A percentile compares a stretch with the other conserved stretches of the same genome.
These are phyloP conservation scores for Donacobius atricapilla DNA, from an alignment of 2,113 vertebrate genomes.

Conservation along the genomic window DNA sequence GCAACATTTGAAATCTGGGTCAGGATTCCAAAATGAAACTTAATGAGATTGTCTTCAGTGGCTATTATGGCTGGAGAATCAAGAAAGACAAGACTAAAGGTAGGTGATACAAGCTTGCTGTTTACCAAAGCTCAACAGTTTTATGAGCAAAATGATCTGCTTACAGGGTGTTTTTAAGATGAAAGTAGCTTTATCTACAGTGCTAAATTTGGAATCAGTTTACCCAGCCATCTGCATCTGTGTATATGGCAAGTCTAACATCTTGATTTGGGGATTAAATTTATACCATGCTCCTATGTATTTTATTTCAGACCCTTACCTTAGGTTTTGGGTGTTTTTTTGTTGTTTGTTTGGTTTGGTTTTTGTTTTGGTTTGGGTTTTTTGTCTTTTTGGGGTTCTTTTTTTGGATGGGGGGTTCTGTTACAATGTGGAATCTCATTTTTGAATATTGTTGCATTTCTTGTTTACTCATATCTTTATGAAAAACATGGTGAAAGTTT, in stretches of 20 bases:
- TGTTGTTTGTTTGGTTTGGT: not conserved
- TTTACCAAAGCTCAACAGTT: not conserved
- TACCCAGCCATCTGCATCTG: not conserved
- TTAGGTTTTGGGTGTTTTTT: not conserved
- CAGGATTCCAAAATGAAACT: not conserved
- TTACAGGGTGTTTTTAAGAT: not conserved
- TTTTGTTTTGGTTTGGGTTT: too few species aligned
- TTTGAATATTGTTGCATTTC: not conserved
- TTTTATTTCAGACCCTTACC: not conserved
- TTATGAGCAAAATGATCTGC: not conserved
- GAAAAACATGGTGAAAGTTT: not conserved
- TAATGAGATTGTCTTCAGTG: not conserved
- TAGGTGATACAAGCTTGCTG: not conserved
- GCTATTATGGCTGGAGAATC: not conserved
- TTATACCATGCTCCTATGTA: not conserved
- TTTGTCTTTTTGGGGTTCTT: too few species aligned
- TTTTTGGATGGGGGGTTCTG: too few species aligned
- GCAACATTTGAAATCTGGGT: not conserved
- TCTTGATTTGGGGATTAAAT: not conserved
- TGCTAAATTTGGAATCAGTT: not conserved
- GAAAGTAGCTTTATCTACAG: not conserved
- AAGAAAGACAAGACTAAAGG: not conserved
- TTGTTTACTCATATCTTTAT: not conserved
- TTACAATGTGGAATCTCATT: not conserved
- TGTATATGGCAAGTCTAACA: not conserved